Base-by-base conservation (phyloP, 2,797 vertebrate genomes). In the Tympanoctomys barrerae region DNA sequence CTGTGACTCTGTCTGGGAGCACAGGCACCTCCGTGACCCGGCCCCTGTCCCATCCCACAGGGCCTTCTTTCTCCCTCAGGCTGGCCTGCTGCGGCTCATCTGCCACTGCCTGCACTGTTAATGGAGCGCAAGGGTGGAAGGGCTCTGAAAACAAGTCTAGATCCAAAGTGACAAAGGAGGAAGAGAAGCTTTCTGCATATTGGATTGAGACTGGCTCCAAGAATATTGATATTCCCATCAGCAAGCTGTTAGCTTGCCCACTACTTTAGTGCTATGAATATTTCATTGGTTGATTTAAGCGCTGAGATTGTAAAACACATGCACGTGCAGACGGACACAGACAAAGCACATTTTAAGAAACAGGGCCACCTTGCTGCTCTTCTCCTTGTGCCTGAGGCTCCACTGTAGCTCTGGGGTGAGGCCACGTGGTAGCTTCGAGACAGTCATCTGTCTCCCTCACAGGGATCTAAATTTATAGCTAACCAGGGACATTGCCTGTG, bases 151-250 rank as follows among this genome's bases (percentile, higher is more conserved):
- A 98, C 97, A 97, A 97, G 94, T 96, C 95, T 94, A 96, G 97
- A 92, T 96, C 70, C 87, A 90, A 96, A 96, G 96, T 97, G 97
- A 95, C 71, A 52, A 94, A 97, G 95, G 88, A 89, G 94, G 91
- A 96, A 96, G 96, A 95, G 92, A 96, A 82, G 97, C 97, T 97
- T 97, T 98, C 95, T 98, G 97, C 98, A 98, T 98, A 98, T 98
- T 98, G 98, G 97, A 98, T 98, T 98, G 98, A 98, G 98, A 89
- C 98, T 98, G 98, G 98, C 98, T 98, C 98, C 98, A 97, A 93
- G 97, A 97, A 98, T 99, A 98, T 98, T 97, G 98, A 98, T 97
- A 98, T 98, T 98, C 97, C 98, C 97, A 98, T 98, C 98, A 98
- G 98, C 98, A 98, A 97, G 97, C 96, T 68, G 97, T 98, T 97